Evolutionary conservation across 2,113 vertebrate genomes (phyloP).

Genomic region (Pterocles gutturalis): DNA sequence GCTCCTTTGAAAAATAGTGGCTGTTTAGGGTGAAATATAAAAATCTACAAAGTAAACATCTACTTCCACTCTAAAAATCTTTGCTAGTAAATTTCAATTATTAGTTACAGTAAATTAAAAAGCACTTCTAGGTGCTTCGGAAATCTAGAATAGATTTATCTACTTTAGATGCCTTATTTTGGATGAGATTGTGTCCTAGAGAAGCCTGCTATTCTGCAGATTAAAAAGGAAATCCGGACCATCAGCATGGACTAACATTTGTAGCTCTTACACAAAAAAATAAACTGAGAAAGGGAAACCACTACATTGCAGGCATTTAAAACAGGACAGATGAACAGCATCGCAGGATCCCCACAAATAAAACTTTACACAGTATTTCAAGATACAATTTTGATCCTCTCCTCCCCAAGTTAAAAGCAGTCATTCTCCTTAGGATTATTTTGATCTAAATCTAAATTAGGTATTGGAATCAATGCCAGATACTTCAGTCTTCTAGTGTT

Average conservation of each 20-base stretch:
- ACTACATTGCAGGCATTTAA: not conserved
- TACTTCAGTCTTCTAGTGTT: not conserved
- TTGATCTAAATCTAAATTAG: not conserved
- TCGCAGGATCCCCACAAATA: not conserved
- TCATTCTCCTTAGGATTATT: not conserved
- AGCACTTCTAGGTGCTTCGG: not conserved
- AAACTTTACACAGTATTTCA: not conserved
- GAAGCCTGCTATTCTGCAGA: not conserved
- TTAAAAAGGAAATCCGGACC: not conserved
- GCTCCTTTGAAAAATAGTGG: not conserved
- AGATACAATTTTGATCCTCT: not conserved
- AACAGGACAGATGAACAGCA: not conserved
- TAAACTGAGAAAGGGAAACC: not conserved
- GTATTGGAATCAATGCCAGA: not conserved
- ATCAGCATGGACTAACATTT: not conserved
- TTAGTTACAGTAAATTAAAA: not conserved
- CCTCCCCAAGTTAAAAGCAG: not conserved
- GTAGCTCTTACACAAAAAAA: not conserved
- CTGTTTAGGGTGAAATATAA: not conserved
- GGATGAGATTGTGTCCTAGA: not conserved
- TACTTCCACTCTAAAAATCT: not conserved
- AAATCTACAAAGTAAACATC: not conserved
- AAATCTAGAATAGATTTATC: not conserved
- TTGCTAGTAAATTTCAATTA: not conserved
- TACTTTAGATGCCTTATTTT: not conserved